Conservation (phyloP, 2,113 vertebrate species). For the Apodemus sylvaticus region DNA sequence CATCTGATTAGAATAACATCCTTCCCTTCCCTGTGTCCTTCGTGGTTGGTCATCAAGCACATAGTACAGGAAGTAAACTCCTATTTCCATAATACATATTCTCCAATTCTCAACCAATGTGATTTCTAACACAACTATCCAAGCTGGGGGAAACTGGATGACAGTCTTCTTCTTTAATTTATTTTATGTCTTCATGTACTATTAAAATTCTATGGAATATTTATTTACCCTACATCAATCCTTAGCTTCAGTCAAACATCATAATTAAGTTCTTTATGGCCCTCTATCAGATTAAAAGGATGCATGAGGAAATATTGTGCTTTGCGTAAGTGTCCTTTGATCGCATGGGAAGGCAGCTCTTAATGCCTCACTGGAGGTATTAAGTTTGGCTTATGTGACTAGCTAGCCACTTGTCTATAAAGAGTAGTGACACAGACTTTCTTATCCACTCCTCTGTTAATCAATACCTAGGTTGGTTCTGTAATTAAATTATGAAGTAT, state of each 20-base stretch:
- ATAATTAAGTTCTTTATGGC: not conserved
- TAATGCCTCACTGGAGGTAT: not conserved
- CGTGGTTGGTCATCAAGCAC: not conserved
- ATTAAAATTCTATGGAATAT: not conserved
- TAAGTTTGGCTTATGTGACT: not conserved
- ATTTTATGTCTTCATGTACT: not conserved
- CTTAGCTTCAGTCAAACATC: not conserved
- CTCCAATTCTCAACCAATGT: not conserved
- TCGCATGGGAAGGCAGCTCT: not conserved
- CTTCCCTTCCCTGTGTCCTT: not conserved
- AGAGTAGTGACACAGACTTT: not conserved
- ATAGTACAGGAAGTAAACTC: not conserved
- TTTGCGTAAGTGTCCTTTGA: not conserved
- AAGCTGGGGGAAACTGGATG: not conserved
- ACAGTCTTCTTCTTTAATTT: not conserved
- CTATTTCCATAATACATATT: not conserved
- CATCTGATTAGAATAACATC: not conserved
- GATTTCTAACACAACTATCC: not conserved
- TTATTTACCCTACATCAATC: not conserved
- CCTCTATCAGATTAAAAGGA: not conserved
- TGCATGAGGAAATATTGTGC: not conserved
- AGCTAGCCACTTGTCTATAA: not conserved
- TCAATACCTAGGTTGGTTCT: not conserved
- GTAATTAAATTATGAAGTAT: not conserved
- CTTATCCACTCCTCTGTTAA: not conserved